These are phyloP conservation scores for Trachelus iudaicus DNA, from an alignment of 2,888 invertebrate species.

Conservation along the genomic window DNA sequence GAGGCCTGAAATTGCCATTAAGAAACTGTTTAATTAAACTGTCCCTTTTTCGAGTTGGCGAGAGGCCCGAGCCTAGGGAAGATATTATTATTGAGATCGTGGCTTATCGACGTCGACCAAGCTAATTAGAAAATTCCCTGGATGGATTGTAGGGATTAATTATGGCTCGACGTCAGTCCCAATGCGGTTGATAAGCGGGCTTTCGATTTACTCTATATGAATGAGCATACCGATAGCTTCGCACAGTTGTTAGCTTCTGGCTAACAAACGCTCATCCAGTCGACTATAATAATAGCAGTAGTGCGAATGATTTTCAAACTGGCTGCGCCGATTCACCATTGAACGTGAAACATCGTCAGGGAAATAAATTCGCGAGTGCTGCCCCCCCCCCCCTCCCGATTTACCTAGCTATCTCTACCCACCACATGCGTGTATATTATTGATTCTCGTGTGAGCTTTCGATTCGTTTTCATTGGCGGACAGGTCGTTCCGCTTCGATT, in stretches of 20 bases:
- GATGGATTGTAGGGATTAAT: not conserved
- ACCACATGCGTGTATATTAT: slow-evolving; percentile 13
- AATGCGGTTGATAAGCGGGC: not conserved
- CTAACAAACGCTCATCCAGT: not conserved
- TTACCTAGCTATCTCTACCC: not conserved
- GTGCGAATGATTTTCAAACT: not conserved
- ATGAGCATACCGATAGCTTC: not conserved
- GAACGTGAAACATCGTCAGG: not conserved
- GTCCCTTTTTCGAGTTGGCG: not conserved
- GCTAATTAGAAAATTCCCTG: not conserved
- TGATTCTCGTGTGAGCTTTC: slow-evolving; percentile 29
- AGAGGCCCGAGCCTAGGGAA: slow-evolving; percentile 6
- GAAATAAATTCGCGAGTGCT: not conserved
- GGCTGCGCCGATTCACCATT: not conserved
- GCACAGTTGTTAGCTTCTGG: not conserved
- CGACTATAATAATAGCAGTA: not conserved
- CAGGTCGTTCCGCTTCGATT: slow-evolving; percentile 33
- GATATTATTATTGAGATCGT: slow-evolving; percentile 20
- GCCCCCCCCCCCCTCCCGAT: not conserved
- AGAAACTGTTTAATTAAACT: slow-evolving; percentile 42
- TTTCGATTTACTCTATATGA: not conserved
- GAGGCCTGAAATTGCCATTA: slow-evolving; percentile 32
- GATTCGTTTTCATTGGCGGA: slow-evolving; percentile 24
- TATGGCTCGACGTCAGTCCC: not conserved
- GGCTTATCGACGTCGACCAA: not conserved